Conservation (phyloP, 2,888 invertebrate genomes). For the Oscheius sp. region DNA sequence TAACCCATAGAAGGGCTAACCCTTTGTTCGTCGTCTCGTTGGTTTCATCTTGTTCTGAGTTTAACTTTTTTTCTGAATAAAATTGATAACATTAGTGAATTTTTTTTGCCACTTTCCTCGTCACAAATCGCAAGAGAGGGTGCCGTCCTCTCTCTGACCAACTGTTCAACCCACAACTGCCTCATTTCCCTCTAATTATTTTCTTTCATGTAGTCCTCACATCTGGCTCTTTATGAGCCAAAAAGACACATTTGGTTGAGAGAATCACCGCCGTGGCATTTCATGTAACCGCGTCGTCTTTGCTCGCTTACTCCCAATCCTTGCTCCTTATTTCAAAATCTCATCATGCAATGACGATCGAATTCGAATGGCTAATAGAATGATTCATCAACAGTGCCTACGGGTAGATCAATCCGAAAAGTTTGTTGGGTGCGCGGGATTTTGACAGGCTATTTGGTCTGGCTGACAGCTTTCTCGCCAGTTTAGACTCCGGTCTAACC, state of each 20-base stretch:
- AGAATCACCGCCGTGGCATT: neutral
- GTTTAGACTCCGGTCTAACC: neutral
- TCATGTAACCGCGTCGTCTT: neutral
- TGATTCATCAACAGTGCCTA: neutral
- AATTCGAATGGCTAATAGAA: neutral
- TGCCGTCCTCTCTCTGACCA: conserved; percentile 7
- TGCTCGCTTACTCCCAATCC: neutral
- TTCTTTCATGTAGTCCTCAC: conserved; percentile 4
- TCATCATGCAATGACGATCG: neutral
- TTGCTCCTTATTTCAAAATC: neutral
- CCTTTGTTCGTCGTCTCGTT: too few relatives aligned
- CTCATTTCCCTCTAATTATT: neutral
- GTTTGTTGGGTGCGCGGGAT: neutral
- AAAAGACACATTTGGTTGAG: neutral
- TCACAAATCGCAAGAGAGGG: neutral
- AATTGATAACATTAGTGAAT: too few relatives aligned
- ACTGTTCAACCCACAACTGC: conserved; percentile 15
- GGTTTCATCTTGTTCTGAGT: too few relatives aligned
- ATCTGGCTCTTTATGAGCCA: conserved; percentile 12
- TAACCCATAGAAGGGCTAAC: too few relatives aligned
- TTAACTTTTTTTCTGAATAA: too few relatives aligned
- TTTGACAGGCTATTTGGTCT: conserved; percentile 24
- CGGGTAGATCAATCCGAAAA: neutral
- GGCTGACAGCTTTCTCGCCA: conserved; percentile 14
- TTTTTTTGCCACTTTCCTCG: too few relatives aligned